These are phyloP conservation scores for Dallia pectoralis DNA, from an alignment of 2,797 vertebrate genomes.

Conservation along the genomic window DNA sequence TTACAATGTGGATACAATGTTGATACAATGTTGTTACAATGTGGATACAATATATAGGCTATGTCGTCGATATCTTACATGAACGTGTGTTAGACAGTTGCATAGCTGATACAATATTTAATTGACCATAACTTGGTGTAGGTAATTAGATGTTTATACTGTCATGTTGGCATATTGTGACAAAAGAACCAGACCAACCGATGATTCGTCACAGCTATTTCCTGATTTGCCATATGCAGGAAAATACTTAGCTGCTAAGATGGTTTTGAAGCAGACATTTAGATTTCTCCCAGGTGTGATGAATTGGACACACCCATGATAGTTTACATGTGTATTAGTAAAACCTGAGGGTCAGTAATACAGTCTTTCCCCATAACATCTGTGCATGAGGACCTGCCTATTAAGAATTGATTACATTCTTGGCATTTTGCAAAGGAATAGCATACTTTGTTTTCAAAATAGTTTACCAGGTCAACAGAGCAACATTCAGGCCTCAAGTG, in stretches of 20 bases:
- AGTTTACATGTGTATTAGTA: constrained; percentile 26
- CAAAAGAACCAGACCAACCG: background rate
- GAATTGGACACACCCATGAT: constrained; percentile 56
- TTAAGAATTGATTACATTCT: background rate
- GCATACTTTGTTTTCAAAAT: background rate
- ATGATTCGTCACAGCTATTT: background rate
- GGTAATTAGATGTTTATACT: background rate
- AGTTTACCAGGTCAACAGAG: background rate
- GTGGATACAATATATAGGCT: background rate
- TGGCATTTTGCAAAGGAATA: background rate
- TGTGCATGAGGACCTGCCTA: background rate
- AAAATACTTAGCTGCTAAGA: constrained; percentile 6
- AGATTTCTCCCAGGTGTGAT: constrained; percentile 4
- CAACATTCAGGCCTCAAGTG: background rate
- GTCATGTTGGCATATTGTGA: background rate
- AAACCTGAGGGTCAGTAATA: constrained; percentile 38
- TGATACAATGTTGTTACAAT: background rate
- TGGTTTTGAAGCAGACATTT: constrained; percentile 17
- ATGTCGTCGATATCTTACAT: background rate
- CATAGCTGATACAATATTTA: background rate
- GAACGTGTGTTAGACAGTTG: background rate
- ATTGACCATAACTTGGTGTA: background rate
- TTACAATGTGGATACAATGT: background rate
- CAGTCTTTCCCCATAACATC: background rate
- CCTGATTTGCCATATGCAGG: background rate